phyloP scores from a whole-genome alignment of 2,113 vertebrate species.

The Sporophila hypoxantha region DNA sequence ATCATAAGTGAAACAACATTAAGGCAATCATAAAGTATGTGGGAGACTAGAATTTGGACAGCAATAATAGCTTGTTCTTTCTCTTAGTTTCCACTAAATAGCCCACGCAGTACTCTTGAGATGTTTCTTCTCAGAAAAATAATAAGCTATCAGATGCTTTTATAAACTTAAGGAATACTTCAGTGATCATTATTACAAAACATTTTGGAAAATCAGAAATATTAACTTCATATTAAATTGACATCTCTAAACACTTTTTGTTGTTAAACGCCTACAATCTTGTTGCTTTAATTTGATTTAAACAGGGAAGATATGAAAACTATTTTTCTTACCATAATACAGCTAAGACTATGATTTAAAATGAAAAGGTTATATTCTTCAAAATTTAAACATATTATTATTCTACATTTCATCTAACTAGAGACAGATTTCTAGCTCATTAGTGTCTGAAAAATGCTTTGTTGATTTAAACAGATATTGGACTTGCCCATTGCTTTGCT shows the following conservation, averaged over 20 bases:
- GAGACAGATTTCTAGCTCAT: background rate
- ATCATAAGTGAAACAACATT: background rate
- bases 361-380: background rate
- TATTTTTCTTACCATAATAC: background rate
- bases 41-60: background rate
- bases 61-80: background rate
- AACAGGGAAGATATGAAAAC: background rate
- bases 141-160: conserved; percentile 29
- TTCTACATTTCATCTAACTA: background rate
- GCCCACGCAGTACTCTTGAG: background rate
- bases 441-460: background rate
- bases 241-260: background rate
- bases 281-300: background rate
- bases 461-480: background rate
- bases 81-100: conserved; percentile 21
- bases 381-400: background rate
- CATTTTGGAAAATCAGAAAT: background rate
- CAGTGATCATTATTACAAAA: background rate
- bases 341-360: background rate
- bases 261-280: background rate
- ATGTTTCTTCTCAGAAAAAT: conserved; percentile 25
- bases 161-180: conserved; percentile 40
- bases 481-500: background rate
- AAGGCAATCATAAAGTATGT: background rate
- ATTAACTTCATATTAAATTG: background rate